These are phyloP conservation scores for Mastomys natalensis DNA, from an alignment of 2,113 vertebrate genomes.

Conservation along the genomic window DNA sequence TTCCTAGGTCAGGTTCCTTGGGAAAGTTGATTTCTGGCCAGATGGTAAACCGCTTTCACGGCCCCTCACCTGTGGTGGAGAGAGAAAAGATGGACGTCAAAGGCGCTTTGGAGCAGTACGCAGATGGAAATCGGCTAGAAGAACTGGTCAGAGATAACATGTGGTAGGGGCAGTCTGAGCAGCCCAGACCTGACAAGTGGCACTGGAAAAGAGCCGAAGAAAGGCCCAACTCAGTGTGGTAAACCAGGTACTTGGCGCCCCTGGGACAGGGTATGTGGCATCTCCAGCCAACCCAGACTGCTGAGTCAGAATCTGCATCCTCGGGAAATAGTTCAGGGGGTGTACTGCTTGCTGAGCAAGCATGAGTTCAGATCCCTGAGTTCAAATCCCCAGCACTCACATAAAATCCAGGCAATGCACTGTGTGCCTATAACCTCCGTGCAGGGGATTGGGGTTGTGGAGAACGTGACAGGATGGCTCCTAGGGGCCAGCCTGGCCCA, in stretches of 20 bases:
- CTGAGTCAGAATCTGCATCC: background rate
- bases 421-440: background rate
- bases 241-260: fast-evolving
- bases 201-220: fast-evolving
- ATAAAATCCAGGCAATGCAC: background rate
- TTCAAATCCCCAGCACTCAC: background rate
- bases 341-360: background rate
- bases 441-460: too few relatives aligned
- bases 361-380: background rate
- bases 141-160: background rate
- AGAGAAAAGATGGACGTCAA: background rate
- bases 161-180: fast-evolving
- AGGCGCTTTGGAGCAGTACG: background rate
- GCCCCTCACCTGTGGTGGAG: background rate
- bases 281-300: background rate
- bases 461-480: background rate
- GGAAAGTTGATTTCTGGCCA: constrained; percentile 54
- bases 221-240: background rate
- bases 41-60: background rate
- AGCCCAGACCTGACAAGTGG: fast-evolving
- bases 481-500: background rate
- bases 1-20: background rate
- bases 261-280: background rate
- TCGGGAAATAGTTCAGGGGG: background rate
- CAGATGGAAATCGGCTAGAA: background rate